Evolutionary conservation across 2,113 vertebrate genomes (phyloP).

Genomic region (Ctenodactylus gundi): DNA sequence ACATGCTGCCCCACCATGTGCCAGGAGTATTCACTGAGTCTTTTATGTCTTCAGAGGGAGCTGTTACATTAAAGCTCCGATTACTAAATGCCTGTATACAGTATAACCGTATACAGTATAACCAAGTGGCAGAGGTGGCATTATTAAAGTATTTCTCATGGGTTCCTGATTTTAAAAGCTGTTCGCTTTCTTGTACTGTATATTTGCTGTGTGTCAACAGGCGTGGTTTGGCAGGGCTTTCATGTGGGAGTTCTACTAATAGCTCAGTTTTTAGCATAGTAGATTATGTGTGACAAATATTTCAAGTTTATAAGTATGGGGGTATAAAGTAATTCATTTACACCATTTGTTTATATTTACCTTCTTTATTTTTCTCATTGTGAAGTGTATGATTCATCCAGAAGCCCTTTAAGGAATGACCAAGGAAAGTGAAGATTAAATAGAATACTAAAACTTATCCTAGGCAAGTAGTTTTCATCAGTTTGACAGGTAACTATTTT

Average conservation of each 20-base stretch:
- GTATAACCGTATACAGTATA: too few relatives aligned
- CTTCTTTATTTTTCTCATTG: slow-evolving; percentile 22
- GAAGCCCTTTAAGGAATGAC: slow-evolving; percentile 32
- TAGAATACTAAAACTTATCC: not conserved
- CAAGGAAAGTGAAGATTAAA: slow-evolving; percentile 24
- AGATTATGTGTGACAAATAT: slow-evolving; percentile 22
- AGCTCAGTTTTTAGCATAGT: not conserved
- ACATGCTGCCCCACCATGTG: not conserved
- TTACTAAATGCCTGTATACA: not conserved
- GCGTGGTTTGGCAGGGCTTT: not conserved
- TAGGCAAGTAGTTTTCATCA: slow-evolving; percentile 32
- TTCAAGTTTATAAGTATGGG: slow-evolving; percentile 7
- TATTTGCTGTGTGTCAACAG: not conserved
- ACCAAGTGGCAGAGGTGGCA: not conserved
- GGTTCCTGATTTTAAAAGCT: not conserved
- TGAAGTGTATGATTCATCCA: not conserved
- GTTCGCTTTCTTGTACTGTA: not conserved
- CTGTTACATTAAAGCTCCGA: not conserved
- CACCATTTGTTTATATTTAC: not conserved
- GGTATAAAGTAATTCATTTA: slow-evolving; percentile 22
- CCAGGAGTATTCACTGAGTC: not conserved
- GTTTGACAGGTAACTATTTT: slow-evolving; percentile 26
- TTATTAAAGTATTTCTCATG: not conserved
- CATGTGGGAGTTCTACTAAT: not conserved
- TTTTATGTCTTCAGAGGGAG: not conserved